phyloP scores from a whole-genome alignment of 2,888 invertebrate species.

The Microplitis deprimator region DNA sequence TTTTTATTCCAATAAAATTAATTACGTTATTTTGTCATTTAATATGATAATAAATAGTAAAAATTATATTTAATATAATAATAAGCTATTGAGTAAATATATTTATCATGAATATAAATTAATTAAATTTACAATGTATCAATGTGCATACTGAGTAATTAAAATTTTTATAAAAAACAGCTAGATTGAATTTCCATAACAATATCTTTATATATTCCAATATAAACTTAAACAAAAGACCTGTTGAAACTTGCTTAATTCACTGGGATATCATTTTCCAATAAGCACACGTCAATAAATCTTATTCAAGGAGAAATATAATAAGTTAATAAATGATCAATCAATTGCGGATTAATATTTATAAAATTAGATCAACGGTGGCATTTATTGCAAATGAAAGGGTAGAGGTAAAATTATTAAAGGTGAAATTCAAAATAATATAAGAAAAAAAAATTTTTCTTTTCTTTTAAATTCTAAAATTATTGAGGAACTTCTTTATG shows the following conservation, averaged over 20 bases:
- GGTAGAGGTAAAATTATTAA: neutral
- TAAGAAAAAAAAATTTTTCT: no score
- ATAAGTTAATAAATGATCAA: neutral
- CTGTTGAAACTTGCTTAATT: neutral
- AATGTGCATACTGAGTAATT: neutral
- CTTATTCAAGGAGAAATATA: neutral
- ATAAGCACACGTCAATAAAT: constrained; percentile 1
- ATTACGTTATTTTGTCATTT: neutral
- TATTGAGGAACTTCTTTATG: no score
- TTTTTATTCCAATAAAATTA: neutral
- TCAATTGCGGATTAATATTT: neutral
- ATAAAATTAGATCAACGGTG: neutral
- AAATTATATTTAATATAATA: neutral
- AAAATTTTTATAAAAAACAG: neutral
- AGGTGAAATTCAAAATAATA: neutral
- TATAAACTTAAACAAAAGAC: constrained; percentile 3
- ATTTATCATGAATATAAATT: neutral
- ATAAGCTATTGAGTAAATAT: neutral
- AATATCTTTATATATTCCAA: neutral
- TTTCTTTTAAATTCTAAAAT: no score
- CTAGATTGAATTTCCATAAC: neutral
- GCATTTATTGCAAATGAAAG: neutral
- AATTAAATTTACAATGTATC: neutral
- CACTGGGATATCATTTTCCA: neutral
- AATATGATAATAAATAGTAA: neutral